Conservation (phyloP, 1,140 invertebrate genomes). For the Oreohelix idahoensis region DNA sequence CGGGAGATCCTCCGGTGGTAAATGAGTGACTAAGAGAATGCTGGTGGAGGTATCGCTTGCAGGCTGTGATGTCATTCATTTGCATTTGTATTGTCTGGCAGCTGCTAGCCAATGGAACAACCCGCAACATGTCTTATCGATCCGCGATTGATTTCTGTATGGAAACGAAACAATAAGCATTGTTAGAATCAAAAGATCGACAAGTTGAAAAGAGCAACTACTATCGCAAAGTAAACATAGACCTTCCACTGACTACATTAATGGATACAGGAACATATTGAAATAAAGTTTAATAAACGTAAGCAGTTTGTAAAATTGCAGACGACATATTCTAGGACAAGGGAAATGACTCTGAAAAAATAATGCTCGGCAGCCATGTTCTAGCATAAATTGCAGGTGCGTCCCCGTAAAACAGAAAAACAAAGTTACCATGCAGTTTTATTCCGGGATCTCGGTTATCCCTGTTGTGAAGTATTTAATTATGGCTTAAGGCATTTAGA, state of each 20-base stretch:
- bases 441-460: too few species aligned
- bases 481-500: too few species aligned
- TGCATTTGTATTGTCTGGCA: background rate
- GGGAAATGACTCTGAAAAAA: background rate
- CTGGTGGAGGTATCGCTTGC: background rate
- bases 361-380: background rate
- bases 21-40: background rate
- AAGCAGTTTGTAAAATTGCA: background rate
- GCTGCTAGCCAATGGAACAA: background rate
- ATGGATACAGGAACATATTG: too few species aligned
- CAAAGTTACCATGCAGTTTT: too few species aligned
- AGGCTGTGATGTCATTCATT: background rate
- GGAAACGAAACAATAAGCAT: background rate
- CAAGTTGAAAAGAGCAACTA: too few species aligned
- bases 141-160: background rate
- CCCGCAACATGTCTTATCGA: background rate
- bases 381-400: slow-evolving; percentile 9
- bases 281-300: too few species aligned
- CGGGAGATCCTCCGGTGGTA: too few species aligned
- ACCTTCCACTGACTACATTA: too few species aligned
- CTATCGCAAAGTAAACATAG: too few species aligned
- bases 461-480: too few species aligned
- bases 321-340: slow-evolving; percentile 5
- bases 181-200: too few species aligned
- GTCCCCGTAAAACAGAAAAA: background rate